phyloP scores from a whole-genome alignment of 2,797 vertebrate genomes.

The Helarctos malayanus region DNA sequence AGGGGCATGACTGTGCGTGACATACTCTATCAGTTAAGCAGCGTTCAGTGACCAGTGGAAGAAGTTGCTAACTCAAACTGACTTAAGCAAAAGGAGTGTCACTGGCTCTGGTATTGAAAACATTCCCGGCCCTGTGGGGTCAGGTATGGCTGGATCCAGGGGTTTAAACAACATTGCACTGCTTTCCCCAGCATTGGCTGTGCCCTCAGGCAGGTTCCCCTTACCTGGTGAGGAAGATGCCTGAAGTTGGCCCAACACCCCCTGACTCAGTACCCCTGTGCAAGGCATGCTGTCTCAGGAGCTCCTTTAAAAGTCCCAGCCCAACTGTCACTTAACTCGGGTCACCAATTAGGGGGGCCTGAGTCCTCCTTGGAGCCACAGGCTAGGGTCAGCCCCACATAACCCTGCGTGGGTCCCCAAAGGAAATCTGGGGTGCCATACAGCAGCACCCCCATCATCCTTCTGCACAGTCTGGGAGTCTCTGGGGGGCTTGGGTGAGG shows the following conservation, averaged over 20 bases:
- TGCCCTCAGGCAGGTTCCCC: background rate
- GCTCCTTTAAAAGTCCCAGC: background rate
- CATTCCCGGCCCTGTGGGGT: background rate
- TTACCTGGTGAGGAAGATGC: background rate
- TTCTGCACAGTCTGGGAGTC: background rate
- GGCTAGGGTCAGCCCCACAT: background rate
- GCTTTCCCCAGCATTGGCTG: background rate
- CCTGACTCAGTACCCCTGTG: background rate
- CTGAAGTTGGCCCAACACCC: background rate
- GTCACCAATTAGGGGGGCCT: background rate
- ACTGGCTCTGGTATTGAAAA: background rate
- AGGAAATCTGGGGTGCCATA: background rate
- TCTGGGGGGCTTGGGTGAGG: background rate
- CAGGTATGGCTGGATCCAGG: background rate
- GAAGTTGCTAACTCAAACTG: background rate
- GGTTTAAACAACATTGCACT: accelerated
- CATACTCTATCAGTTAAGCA: too few species aligned
- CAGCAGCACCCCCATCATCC: background rate
- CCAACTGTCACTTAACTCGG: background rate
- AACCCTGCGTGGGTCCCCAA: background rate
- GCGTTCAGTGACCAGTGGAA: too few species aligned
- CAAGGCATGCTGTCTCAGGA: background rate
- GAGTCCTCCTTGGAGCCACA: background rate
- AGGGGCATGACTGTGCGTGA: accelerated
- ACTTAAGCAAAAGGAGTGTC: background rate